Evolutionary conservation across 2,888 invertebrate species (phyloP), one percentile per base, ranked within the genome.

Genomic region (Parapristionchus giblindavisi): DNA sequence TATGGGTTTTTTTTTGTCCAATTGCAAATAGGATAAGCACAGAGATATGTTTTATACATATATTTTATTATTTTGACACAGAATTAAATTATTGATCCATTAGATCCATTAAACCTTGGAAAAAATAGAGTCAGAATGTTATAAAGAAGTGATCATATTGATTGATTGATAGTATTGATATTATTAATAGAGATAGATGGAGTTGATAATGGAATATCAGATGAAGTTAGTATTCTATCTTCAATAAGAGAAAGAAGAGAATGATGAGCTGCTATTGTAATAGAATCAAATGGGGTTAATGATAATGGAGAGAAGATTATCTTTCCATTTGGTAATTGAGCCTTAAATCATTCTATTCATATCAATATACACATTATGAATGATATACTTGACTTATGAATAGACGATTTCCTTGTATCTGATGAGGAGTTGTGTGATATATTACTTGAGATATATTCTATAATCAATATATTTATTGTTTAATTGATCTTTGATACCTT

Each of bases 361-460:
- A 17, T 43, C 17, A 8, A 43, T 17, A 43, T 17, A 43, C 43
- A 43, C 5, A 14, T 29, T 1, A n/a, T 34, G 34, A 58, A 34
- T 32, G 58, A 58, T 24, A n/a, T 58, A 58, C 58, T n/a, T 58
- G 58, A 58, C 34, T 58, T 8, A 21, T 58, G 34, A 21, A 58
- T 4, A 34, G 58, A 58, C 58, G 58, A 34, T 21, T 11, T 21
- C 36, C 36, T 14, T 58, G 29, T 5, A 21, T 21, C 34, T 32
- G 11, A 11, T 17, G 32, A 14, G 36, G 21, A 24, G 29, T 58
- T 17, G 58, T 32, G 21, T 58, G 32, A n/a, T 32, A 58, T 21
- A 32, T 58, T 3, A 58, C 58, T 34, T 58, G 32, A 32, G 11
- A 36, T 11, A 58, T 3, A 34, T 58, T 58, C 58, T 43, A 17